Evolutionary conservation across 1,140 invertebrate genomes (phyloP).

Genomic region (Saxidomus purpurata): DNA sequence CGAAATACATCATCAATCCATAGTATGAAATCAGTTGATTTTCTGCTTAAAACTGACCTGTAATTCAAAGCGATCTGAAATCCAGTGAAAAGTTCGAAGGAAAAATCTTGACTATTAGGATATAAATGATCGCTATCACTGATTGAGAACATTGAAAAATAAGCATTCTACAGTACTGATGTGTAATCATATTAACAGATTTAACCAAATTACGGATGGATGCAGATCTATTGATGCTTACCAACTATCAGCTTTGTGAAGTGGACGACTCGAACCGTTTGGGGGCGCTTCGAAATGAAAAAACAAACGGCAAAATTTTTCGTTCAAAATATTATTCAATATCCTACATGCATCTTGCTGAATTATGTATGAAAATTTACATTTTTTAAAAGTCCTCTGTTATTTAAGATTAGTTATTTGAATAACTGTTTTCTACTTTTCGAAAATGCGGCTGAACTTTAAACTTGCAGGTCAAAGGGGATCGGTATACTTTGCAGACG

Average conservation of each 20-base stretch:
- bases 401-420: too few relatives aligned
- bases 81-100: too few relatives aligned
- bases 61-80: too few relatives aligned
- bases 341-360: too few relatives aligned
- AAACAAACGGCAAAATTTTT: neutral
- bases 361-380: too few relatives aligned
- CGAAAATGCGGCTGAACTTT: conserved; percentile 23
- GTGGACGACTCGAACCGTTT: conserved; percentile 17
- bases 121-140: too few relatives aligned
- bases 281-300: conserved; percentile 46
- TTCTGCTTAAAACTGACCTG: too few relatives aligned
- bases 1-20: too few relatives aligned
- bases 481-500: too few relatives aligned
- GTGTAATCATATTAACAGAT: neutral
- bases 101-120: too few relatives aligned
- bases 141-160: neutral
- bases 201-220: conserved; percentile 4
- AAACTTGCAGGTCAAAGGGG: conserved; percentile 16
- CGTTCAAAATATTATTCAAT: neutral
- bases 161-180: neutral
- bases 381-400: too few relatives aligned
- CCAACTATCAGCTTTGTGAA: conserved; percentile 23
- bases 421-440: neutral
- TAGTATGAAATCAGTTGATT: too few relatives aligned
- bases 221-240: conserved; percentile 7